A percentile compares a stretch with the other conserved stretches of the same genome.
Conservation (phyloP, 2,888 invertebrate genomes). For the Lasiommata megera region DNA sequence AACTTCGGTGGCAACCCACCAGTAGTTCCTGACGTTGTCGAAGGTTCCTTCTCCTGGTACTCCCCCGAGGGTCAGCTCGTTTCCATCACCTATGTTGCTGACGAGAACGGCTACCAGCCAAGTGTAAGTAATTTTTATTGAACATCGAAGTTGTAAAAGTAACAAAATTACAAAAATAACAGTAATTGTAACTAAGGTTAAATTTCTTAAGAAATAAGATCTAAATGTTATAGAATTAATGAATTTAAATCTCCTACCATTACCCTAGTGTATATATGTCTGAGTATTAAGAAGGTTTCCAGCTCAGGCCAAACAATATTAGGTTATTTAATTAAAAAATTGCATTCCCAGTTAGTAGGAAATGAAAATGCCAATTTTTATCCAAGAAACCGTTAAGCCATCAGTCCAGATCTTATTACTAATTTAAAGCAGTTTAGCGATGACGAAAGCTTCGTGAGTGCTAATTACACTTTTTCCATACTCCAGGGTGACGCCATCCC, state of each 20-base stretch:
- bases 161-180: neutral
- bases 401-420: too few relatives aligned
- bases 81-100: slow-evolving; percentile 82
- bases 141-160: neutral
- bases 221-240: too few relatives aligned
- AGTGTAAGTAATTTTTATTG: slow-evolving; percentile 52
- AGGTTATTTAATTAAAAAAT: too few relatives aligned
- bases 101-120: slow-evolving; percentile 86
- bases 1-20: slow-evolving; percentile 72
- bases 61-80: slow-evolving; percentile 84
- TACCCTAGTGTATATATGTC: too few relatives aligned
- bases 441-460: neutral
- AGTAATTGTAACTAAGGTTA: neutral
- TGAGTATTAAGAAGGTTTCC: too few relatives aligned
- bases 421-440: too few relatives aligned
- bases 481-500: slow-evolving; percentile 71
- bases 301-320: too few relatives aligned
- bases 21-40: slow-evolving; percentile 56
- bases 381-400: too few relatives aligned
- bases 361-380: too few relatives aligned
- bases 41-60: slow-evolving; percentile 78
- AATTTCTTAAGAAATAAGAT: too few relatives aligned
- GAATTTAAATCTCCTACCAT: too few relatives aligned
- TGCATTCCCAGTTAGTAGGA: too few relatives aligned
- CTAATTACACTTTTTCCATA: slow-evolving; percentile 19